Evolutionary conservation across 2,888 invertebrate genomes (phyloP), one percentile per base, ranked within the genome.

Genomic region (Halocaridina rubra): DNA sequence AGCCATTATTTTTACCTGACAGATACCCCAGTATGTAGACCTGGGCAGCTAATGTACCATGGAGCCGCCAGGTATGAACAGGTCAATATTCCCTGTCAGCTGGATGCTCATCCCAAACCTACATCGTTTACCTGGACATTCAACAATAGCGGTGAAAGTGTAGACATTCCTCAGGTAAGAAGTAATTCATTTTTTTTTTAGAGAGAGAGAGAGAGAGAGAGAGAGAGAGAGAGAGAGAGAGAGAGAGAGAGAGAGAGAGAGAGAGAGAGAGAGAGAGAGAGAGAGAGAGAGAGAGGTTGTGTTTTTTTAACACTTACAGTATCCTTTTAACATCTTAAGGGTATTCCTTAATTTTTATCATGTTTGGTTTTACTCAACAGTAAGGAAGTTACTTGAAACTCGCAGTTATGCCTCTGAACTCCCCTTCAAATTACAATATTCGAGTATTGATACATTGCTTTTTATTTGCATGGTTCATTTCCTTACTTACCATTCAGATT

Each of bases 111-210:
- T 39, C 87, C 87, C 22, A 24, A 67, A 71, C 85, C 87, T 4
- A 33, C 71, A 22, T 30, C 71, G 33, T 87, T 85, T 74, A 74
- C 64, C 10, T 39, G 39, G 39, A 13, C 39, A 39, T 39, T 39
- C 39, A 39, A 39, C 39, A 39, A 7, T 13, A 39, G 87, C 39
- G 87, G 87, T 10, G 87, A 87, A 29, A 87, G 87, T 69, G 85
- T 87, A 24, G 71, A 85, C 39, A 87, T 87, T 71, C 87, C 87
- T 4, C 46, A 87, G 85, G 87, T 87, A 32, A 71, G 71, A n/a
- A n/a, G n/a, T n/a, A n/a, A n/a, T n/a, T n/a, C n/a, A n/a, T n/a
- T n/a, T n/a, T n/a, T n/a, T 8, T 39, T 8, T n/a, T 2, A 53
- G 53, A 53, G 53, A 53, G 53, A 53, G 53, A 53, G 53, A 53